Conservation (phyloP, 2,797 vertebrate species). For the Antrozous pallidus region DNA sequence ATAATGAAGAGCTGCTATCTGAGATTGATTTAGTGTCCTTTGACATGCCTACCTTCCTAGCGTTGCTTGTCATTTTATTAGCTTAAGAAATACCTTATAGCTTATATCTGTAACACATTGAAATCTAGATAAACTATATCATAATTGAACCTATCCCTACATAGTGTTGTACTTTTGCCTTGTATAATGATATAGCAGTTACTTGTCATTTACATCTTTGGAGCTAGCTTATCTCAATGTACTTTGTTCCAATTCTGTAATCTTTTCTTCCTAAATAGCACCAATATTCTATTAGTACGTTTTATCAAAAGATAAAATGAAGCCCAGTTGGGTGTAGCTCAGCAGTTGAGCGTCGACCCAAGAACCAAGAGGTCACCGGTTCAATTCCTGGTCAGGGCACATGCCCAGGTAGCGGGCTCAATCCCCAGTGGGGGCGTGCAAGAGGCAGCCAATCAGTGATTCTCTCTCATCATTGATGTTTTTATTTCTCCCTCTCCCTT, state of each 20-base stretch:
- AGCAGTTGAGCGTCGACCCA: too few species aligned
- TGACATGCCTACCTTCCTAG: not conserved
- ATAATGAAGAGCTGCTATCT: not conserved
- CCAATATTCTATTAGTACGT: not conserved
- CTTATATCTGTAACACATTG: not conserved
- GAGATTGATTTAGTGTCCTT: not conserved
- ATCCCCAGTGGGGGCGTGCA: too few species aligned
- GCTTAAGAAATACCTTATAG: not conserved
- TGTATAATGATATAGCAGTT: not conserved
- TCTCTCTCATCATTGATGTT: too few species aligned
- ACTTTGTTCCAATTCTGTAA: not conserved
- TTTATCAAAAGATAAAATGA: not conserved
- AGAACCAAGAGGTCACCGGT: too few species aligned
- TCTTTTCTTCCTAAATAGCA: constrained; percentile 35
- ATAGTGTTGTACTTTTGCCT: not conserved
- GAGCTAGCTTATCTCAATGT: not conserved
- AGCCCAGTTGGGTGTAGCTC: too few species aligned
- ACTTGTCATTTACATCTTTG: not conserved
- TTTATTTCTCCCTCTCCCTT: too few species aligned
- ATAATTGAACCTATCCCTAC: not conserved
- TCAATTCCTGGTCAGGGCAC: too few species aligned
- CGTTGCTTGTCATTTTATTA: not conserved
- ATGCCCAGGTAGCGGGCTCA: too few species aligned
- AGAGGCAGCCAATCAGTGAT: too few species aligned
- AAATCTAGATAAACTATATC: not conserved